These are phyloP conservation scores for Drosophila sproati DNA, from an alignment of 1,140 invertebrate species.

Conservation along the genomic window DNA sequence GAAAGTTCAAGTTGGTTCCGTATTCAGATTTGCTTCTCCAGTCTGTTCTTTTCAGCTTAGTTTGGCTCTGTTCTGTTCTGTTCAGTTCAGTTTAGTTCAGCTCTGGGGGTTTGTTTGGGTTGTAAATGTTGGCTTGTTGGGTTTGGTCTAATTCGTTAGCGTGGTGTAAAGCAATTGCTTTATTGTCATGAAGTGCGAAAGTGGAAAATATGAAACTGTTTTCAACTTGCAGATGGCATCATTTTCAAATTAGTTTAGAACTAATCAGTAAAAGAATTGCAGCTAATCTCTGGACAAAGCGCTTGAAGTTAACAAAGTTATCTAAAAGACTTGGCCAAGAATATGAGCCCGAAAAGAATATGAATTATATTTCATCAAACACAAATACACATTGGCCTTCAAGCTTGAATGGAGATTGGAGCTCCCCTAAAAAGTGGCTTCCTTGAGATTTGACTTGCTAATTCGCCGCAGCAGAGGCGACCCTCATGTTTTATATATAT, in stretches of 20 bases:
- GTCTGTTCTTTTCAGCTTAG: background rate
- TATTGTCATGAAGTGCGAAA: slow-evolving; percentile 81
- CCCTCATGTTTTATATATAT: too few species aligned
- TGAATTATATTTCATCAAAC: too few species aligned
- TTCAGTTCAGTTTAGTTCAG: slow-evolving; percentile 33
- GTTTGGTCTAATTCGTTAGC: slow-evolving; percentile 69
- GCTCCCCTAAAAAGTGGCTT: too few species aligned
- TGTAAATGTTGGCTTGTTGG: slow-evolving; percentile 31
- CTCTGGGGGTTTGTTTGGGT: slow-evolving; percentile 11
- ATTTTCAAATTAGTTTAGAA: slow-evolving; percentile 36
- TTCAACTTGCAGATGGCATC: slow-evolving; percentile 54
- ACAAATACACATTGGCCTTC: too few species aligned
- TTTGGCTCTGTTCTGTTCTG: slow-evolving; percentile 28
- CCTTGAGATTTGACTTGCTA: too few species aligned
- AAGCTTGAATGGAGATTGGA: too few species aligned
- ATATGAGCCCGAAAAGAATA: too few species aligned
- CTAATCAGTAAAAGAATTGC: slow-evolving; percentile 1
- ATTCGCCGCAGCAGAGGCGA: too few species aligned
- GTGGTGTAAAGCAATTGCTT: slow-evolving; percentile 63
- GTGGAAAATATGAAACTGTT: slow-evolving; percentile 75
- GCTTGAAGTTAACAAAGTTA: slow-evolving; percentile 3
- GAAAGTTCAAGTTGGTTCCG: slow-evolving; percentile 74
- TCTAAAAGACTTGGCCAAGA: background rate
- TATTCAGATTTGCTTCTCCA: slow-evolving; percentile 1
- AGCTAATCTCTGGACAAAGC: slow-evolving; percentile 1